Base-by-base conservation (phyloP, 1,140 invertebrate genomes). In the Leptonema lineaticorne region DNA sequence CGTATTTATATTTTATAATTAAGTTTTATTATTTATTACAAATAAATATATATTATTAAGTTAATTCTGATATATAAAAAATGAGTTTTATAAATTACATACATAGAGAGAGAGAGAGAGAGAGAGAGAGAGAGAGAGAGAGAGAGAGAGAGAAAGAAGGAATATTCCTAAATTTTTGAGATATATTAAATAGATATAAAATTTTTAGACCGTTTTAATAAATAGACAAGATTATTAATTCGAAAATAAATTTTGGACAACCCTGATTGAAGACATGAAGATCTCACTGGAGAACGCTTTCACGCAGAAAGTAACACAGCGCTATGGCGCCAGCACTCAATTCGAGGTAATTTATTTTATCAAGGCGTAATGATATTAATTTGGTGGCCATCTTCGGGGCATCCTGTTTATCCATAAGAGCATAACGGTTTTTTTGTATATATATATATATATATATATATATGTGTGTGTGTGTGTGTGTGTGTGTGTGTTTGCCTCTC, bases 311-410 rank as follows among this genome's bases (percentile, higher is more conserved):
- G 62, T 64, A 64, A 64, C 62, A 64, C 62, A 46, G 62, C 62
- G 45, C 45, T 41, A 29, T 60, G 69, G 69, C 69, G 69, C 69
- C 69, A 59, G 48, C 56, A 29, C 46, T 67, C 69, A 70, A 70
- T 70, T 70, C 63, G 69, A 59, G 53, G 69, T 71, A 65, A 71
- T 71, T 71, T 68, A 71, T 71, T 71, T 71, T 68, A 71, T 65
- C 65, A 71, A 68, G 48, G 60, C 50, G 66, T 71, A 71, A 71
- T 71, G 63, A 71, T 71, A 71, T 71, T 71, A 71, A 71, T 71
- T 71, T 65, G 37, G 69, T 65, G 41, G 69, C 45, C 69, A 66
- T 67, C 46, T 70, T 70, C 67, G 37, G 29, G 66, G 60, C 69
- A 71, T 68, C 69, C 66, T 71, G 69, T 71, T 63, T 56, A 60